Base-by-base conservation (phyloP, 1,140 invertebrate species). In the Philopotamus ludificatus region DNA sequence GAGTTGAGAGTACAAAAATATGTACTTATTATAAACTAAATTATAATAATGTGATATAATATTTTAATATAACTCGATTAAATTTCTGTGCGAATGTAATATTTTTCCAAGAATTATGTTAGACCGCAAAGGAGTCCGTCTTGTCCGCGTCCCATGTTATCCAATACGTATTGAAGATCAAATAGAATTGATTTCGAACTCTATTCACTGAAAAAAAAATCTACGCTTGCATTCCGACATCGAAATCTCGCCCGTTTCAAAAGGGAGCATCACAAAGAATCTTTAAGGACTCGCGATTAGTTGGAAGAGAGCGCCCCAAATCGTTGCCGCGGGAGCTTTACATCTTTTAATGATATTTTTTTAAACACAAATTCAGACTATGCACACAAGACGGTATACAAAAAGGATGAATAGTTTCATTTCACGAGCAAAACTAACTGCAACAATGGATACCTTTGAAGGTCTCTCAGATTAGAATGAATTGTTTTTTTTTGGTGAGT, bases 381-480 rank as follows among this genome's bases (percentile, higher is more conserved):
- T 44, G n/a, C 41, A 15, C 47, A 18, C 47, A 21, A 9, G 21
- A 21, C 15, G 10, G 3, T 20, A 18, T 49, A 18, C 15, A 18
- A 21, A 49, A 49, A 18, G 20, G 47, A 15, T 49, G 47, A 49
- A 49, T 49, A 49, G 47, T 49, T 49, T 49, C 47, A 21, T 21
- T 49, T 49, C 20, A 49, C 21, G 22, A 21, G 12, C 12, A 15
- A 49, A 49, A 49, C n/a, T 21, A 21, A 21, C 47, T n/a, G n/a
- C n/a, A 21, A 49, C 47, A 21, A 49, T 21, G 47, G 21, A 49
- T 15, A 21, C 15, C 47, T 21, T 49, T 21, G 15, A 21, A 21
- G 7, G 15, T 2, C 28, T 44, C 18, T 15, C 15, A 26, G 23
- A 26, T 18, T 22, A 15, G 8, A 21, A 26, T 18, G 21, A 53